phyloP scores from a whole-genome alignment of 2,797 vertebrate species.

The Mormyrops attenuatus region DNA sequence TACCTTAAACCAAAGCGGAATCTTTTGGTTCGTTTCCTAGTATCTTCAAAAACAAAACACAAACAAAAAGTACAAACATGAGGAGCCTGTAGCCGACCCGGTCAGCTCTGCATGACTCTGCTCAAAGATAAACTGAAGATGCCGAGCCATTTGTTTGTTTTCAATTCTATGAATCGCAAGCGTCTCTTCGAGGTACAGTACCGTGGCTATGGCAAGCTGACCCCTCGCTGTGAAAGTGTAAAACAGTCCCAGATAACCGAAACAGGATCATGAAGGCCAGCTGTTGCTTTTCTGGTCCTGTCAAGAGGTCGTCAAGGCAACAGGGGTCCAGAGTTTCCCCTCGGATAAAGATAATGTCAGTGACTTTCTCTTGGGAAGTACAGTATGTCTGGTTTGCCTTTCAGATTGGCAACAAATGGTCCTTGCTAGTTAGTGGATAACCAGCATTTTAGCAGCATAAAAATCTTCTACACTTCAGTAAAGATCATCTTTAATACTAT shows the following conservation, averaged over 20 bases:
- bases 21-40: slow-evolving; percentile 33
- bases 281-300: slow-evolving; percentile 59
- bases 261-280: slow-evolving; percentile 52
- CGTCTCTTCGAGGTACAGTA: slow-evolving; percentile 28
- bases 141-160: slow-evolving; percentile 38
- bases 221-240: slow-evolving; percentile 38
- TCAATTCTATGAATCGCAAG: slow-evolving; percentile 31
- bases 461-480: background rate
- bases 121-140: slow-evolving; percentile 27
- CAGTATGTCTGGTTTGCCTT: background rate
- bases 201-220: slow-evolving; percentile 18
- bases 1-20: slow-evolving; percentile 35
- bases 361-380: slow-evolving; percentile 8
- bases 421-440: background rate
- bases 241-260: slow-evolving; percentile 45
- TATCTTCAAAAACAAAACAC: slow-evolving; percentile 28
- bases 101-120: slow-evolving; percentile 34
- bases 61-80: slow-evolving; percentile 13
- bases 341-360: background rate
- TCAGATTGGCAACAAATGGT: background rate
- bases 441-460: background rate
- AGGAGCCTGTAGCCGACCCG: slow-evolving; percentile 10
- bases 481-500: background rate
- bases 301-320: slow-evolving; percentile 41
- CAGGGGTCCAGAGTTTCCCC: slow-evolving; percentile 33